These are phyloP conservation scores for Diprion similis DNA, from an alignment of 1,140 invertebrate genomes.

Conservation along the genomic window DNA sequence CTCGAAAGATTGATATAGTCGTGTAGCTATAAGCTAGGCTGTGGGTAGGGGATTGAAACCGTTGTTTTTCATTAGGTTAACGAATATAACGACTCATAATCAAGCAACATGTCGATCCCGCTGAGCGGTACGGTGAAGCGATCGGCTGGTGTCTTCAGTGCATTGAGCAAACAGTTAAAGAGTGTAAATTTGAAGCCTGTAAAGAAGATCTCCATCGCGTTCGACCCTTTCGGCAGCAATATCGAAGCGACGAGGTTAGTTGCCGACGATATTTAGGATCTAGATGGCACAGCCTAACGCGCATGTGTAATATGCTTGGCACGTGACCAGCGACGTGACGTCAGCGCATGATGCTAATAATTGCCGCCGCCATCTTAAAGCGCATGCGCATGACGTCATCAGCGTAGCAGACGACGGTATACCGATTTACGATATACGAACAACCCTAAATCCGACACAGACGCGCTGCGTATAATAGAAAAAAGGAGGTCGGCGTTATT, in stretches of 20 bases:
- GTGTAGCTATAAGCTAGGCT: no score
- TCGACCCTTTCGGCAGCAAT: constrained; percentile 83
- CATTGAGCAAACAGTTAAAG: constrained; percentile 74
- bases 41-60: no score
- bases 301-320: constrained; percentile 1
- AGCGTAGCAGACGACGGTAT: constrained; percentile 28
- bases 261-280: constrained; percentile 17
- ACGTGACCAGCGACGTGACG: background rate
- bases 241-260: constrained; percentile 74
- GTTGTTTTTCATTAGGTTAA: no score
- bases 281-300: constrained; percentile 6
- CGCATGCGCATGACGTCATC: constrained; percentile 41
- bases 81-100: background rate
- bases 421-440: no score
- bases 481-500: no score
- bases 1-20: no score
- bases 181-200: constrained; percentile 79
- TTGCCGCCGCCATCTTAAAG: background rate
- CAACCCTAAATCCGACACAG: no score
- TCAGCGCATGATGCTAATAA: constrained; percentile 39
- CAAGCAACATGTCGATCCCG: constrained; percentile 69
- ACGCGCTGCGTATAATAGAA: no score
- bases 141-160: constrained; percentile 69
- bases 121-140: constrained; percentile 70
- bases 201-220: constrained; percentile 76